Percentiles rank a stretch among this genome's conserved stretches.
Evolutionary conservation across 2,797 vertebrate species (phyloP).

Genomic region (Tiaroga cobitis): DNA sequence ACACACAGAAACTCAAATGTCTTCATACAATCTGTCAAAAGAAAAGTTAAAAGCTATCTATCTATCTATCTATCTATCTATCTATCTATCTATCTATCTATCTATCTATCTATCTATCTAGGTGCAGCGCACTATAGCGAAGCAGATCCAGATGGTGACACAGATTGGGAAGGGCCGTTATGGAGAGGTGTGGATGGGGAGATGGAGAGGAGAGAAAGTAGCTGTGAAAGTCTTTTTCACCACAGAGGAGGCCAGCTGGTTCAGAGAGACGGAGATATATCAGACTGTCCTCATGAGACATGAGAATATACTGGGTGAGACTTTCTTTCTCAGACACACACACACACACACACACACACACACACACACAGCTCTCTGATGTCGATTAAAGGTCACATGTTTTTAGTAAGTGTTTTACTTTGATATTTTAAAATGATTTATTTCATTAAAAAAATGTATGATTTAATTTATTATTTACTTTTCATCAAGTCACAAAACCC

Average conservation of each 20-base stretch:
- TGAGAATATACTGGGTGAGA: constrained; percentile 94
- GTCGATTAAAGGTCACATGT: background rate
- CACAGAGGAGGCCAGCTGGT: constrained; percentile 98
- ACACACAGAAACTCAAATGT: no score
- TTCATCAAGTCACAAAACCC: background rate
- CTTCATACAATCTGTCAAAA: no score
- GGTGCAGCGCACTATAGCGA: constrained; percentile 98
- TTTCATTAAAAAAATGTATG: fast-evolving
- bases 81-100: no score
- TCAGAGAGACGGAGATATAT: constrained; percentile 98
- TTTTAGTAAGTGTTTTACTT: background rate
- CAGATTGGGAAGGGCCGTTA: constrained; percentile 97
- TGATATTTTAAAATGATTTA: background rate
- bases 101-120: constrained; percentile 54
- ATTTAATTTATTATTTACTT: background rate
- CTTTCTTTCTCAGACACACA: background rate
- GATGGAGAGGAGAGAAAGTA: constrained; percentile 94
- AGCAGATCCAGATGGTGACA: constrained; percentile 98
- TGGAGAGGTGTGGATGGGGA: constrained; percentile 97
- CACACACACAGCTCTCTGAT: background rate
- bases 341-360: background rate
- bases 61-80: no score
- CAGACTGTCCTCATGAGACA: constrained; percentile 98
- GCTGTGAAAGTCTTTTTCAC: constrained; percentile 98
- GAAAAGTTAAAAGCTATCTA: no score